Conservation (phyloP, 2,888 invertebrate species). For the Pterostichus madidus region DNA sequence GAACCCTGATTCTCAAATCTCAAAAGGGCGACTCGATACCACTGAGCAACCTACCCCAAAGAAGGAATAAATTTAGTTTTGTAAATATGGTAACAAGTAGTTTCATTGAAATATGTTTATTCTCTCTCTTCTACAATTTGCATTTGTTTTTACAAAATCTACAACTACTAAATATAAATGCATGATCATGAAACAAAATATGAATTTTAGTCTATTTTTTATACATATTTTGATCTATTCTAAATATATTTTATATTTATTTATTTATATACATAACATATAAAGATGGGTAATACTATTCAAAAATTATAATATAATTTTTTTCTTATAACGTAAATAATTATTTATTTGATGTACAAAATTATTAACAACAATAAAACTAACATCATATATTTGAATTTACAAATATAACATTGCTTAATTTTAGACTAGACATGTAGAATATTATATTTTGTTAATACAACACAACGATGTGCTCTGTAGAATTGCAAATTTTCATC, state of each 20-base stretch:
- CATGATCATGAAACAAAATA: conserved; percentile 4
- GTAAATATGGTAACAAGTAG: no score
- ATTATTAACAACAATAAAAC: conserved; percentile 28
- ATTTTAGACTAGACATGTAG: conserved; percentile 36
- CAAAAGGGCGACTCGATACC: no score
- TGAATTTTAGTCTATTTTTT: not conserved
- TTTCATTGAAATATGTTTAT: not conserved
- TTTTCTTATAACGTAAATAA: not conserved
- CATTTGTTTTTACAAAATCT: conserved; percentile 3
- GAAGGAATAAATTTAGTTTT: no score
- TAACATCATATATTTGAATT: not conserved
- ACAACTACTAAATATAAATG: conserved; percentile 4
- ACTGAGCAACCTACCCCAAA: no score
- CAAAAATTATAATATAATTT: not conserved
- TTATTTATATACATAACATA: conserved; percentile 31
- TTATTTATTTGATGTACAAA: conserved; percentile 14
- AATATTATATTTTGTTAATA: not conserved
- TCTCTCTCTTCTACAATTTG: not conserved
- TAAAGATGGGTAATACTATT: conserved; percentile 3
- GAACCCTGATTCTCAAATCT: no score
- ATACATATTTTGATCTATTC: not conserved
- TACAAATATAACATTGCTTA: conserved; percentile 31
- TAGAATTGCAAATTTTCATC: no score
- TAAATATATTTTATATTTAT: conserved; percentile 6
- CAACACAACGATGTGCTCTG: not conserved